phyloP scores from a whole-genome alignment of 2,113 vertebrate species.

The Archilochus colubris region DNA sequence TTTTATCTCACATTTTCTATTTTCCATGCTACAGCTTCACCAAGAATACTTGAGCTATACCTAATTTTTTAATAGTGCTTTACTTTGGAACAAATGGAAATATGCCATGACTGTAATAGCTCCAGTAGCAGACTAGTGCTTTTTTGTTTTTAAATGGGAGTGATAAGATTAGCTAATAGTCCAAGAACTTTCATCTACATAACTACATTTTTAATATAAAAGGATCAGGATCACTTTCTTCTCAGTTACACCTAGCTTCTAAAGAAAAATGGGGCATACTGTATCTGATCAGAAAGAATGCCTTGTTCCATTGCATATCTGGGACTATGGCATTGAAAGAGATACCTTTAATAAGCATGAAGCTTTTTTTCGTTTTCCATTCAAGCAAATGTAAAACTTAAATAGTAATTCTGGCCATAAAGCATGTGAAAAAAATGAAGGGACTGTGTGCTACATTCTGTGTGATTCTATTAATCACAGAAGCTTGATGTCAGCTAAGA shows the following conservation, averaged over 20 bases:
- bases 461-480: neutral
- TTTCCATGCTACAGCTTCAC: neutral
- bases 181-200: neutral
- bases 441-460: neutral
- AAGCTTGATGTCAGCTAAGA: neutral
- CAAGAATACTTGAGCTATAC: neutral
- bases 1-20: neutral
- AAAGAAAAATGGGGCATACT: neutral
- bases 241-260: neutral
- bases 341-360: neutral
- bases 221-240: neutral
- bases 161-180: neutral
- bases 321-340: neutral
- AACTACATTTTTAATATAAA: neutral
- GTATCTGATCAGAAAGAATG: neutral
- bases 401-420: neutral
- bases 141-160: neutral
- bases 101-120: neutral
- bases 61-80: neutral
- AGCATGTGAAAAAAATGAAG: neutral
- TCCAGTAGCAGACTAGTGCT: neutral
- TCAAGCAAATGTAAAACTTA: neutral
- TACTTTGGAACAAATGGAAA: neutral
- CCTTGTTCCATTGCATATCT: neutral
- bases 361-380: neutral